Base-by-base conservation (phyloP, 1,140 invertebrate species). In the Globodera rostochiensis region DNA sequence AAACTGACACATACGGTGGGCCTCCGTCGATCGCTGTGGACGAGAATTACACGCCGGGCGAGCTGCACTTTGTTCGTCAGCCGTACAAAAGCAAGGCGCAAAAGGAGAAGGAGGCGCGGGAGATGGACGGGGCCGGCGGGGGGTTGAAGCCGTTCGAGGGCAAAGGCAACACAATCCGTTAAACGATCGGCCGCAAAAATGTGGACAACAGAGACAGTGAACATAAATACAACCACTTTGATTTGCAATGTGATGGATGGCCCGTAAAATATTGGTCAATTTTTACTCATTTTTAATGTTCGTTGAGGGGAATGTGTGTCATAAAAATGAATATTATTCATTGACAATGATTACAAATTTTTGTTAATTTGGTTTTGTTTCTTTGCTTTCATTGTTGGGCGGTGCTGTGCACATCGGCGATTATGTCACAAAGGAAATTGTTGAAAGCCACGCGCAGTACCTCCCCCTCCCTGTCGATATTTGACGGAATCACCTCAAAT, bases 31-130 rank as follows among this genome's bases (percentile, higher is more conserved):
- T 87, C 49, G 74, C 81, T 53, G 70, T 77, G 7, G 81, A 82
- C 25, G 80, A 83, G 60, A 73, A 78, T 67, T 86, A 85, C 80
- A 57, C 49, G 66, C 82, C 87, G 60, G 86, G 87, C 15, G 70
- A 80, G 57, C 25, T 90, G 71, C 74, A n/a, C 13, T 88, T 88
- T 80, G 67, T 88, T 19, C 85, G 88, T 13, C 86, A 84, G 74
- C 82, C 86, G 66, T 88, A 89, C 82, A 89, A 87, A 74, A 84
- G 80, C 50, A 83, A 84, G 46, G 81, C 78, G 13, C 75, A 82
- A 21, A 50, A 83, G 21, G 77, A 84, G 25, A 74, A 85, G 21
- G 70, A 77, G 25, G 73, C 79, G 66, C 57, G 21, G 36, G 70
- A 80, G 25, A 47, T 80, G 19, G 47, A 79, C 70, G 46, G 50